A percentile compares a stretch with the other conserved stretches of the same genome.
These are phyloP conservation scores for Cyanistes caeruleus DNA, from an alignment of 2,113 vertebrate species.

Conservation along the genomic window DNA sequence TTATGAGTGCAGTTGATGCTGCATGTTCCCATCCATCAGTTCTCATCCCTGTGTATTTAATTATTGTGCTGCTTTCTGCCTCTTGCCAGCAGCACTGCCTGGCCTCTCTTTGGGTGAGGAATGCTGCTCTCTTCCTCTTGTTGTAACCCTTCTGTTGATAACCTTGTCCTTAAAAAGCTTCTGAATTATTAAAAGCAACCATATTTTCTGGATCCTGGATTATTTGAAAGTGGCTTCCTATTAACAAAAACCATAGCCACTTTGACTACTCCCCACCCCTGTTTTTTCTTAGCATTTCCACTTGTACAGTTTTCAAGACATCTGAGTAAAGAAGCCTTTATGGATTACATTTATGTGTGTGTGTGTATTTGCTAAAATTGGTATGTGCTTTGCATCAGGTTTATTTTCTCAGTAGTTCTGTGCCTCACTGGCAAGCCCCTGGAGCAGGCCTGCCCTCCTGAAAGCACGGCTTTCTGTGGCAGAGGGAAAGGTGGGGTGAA, in stretches of 20 bases:
- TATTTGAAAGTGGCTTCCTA: neutral
- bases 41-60: neutral
- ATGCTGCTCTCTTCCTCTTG: neutral
- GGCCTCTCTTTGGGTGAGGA: neutral
- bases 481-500: neutral
- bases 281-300: neutral
- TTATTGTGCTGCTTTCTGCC: fast-evolving
- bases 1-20: neutral
- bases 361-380: neutral
- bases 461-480: fast-evolving
- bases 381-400: neutral
- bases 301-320: neutral
- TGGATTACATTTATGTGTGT: neutral
- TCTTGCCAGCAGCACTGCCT: fast-evolving
- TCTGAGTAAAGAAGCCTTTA: neutral
- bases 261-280: neutral
- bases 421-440: neutral
- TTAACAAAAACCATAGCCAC: neutral
- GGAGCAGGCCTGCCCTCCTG: neutral
- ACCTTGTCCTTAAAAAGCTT: neutral
- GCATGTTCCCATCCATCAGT: neutral
- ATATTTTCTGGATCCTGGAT: neutral
- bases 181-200: neutral
- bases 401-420: neutral
- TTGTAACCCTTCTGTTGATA: neutral